Conservation (phyloP, 2,113 vertebrate genomes). For the Gambusia affinis region DNA sequence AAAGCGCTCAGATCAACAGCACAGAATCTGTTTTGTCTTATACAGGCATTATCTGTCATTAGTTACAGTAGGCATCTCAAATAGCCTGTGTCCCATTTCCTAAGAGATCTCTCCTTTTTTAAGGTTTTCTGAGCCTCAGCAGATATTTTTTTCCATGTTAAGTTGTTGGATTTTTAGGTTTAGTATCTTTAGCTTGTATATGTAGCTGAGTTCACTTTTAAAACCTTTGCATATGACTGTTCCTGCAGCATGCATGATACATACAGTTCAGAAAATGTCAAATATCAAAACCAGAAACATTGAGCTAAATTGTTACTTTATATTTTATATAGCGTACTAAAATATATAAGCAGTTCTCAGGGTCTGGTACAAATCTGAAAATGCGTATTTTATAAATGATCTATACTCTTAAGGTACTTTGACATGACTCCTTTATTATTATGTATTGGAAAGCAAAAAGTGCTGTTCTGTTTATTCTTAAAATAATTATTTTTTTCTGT, state of each 20-base stretch:
- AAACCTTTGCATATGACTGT: background rate
- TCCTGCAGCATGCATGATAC: background rate
- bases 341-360: conserved; percentile 5
- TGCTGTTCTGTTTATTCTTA: background rate
- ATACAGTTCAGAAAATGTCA: conserved; percentile 14
- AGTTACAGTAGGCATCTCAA: conserved; percentile 9
- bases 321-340: conserved; percentile 1
- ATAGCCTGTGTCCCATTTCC: conserved; percentile 13
- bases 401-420: background rate
- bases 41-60: conserved; percentile 54
- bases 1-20: conserved; percentile 65
- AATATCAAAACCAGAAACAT: conserved; percentile 1
- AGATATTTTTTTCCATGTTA: background rate
- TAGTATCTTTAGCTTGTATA: background rate
- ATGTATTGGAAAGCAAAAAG: background rate
- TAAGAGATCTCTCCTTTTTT: conserved; percentile 6
- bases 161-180: background rate
- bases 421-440: background rate
- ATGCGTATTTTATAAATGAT: too few species aligned
- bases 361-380: background rate
- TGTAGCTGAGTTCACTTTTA: background rate
- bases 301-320: too few species aligned
- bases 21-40: conserved; percentile 56
- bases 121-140: background rate
- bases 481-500: too few species aligned